Evolutionary conservation across 1,140 invertebrate species (phyloP).

Genomic region (Caerostris extrusa): DNA sequence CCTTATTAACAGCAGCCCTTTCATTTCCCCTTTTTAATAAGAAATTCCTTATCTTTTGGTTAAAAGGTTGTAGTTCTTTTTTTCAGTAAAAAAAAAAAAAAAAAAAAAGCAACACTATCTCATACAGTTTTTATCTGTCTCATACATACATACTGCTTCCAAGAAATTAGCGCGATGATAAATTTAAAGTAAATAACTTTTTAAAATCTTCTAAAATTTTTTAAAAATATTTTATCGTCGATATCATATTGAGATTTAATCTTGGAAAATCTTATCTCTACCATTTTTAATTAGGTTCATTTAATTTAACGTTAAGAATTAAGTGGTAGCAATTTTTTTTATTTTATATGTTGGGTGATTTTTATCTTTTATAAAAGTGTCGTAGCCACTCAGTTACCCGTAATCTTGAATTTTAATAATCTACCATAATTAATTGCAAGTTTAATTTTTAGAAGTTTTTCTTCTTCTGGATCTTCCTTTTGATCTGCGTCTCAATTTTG

Average conservation of each 20-base stretch:
- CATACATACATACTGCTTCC: no score
- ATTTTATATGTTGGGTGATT: neutral
- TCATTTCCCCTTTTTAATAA: neutral
- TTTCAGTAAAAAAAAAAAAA: neutral
- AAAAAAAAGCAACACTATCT: neutral
- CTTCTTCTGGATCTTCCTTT: neutral
- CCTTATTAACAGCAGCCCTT: neutral
- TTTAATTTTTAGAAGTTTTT: constrained; percentile 8
- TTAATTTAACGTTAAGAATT: constrained; percentile 37
- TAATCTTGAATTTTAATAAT: constrained; percentile 74
- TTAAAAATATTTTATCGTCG: neutral
- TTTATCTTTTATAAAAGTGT: constrained; percentile 42
- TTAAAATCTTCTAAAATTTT: neutral
- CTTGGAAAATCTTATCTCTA: neutral
- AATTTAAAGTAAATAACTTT: constrained; percentile 29
- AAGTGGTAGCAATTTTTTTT: neutral
- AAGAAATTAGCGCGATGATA: neutral
- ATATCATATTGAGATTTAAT: constrained; percentile 48
- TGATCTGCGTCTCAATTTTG: constrained; percentile 53
- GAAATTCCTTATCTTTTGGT: neutral
- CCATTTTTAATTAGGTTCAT: constrained; percentile 64
- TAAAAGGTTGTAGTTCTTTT: neutral
- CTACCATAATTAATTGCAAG: constrained; percentile 59
- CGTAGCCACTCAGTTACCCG: neutral
- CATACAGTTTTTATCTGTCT: neutral